These are phyloP conservation scores for Platycheirus rosarum DNA, from an alignment of 2,888 invertebrate genomes.

Conservation along the genomic window DNA sequence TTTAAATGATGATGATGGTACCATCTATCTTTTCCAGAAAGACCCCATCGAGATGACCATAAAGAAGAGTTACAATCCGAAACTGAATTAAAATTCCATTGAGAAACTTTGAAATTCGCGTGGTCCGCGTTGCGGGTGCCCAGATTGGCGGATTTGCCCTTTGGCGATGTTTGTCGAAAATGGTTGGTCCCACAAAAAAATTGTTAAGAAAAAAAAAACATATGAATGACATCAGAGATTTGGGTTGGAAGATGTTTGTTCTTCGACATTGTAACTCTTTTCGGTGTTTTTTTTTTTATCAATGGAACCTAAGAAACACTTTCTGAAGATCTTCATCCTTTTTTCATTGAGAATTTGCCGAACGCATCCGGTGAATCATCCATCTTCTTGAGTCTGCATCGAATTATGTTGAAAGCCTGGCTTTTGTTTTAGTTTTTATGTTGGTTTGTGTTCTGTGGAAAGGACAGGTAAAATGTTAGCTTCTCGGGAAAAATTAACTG, in stretches of 20 bases:
- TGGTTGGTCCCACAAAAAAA: conserved; percentile 8
- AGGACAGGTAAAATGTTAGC: background rate
- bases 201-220: conserved; percentile 1
- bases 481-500: background rate
- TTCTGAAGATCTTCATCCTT: conserved; percentile 56
- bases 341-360: conserved; percentile 63
- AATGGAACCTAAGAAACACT: conserved; percentile 12
- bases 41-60: background rate
- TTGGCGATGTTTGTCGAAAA: background rate
- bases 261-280: background rate
- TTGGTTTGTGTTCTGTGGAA: background rate
- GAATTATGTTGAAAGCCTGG: conserved; percentile 38
- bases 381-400: conserved; percentile 24
- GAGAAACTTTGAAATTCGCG: conserved; percentile 50
- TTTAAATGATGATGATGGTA: conserved; percentile 21
- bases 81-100: conserved; percentile 73
- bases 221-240: conserved; percentile 67
- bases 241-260: conserved; percentile 36
- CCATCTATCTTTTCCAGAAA: conserved; percentile 18
- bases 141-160: conserved; percentile 7
- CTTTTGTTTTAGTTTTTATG: background rate
- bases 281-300: background rate
- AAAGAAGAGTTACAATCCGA: conserved; percentile 23
- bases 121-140: conserved; percentile 41
- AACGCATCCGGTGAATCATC: conserved; percentile 66